Evolutionary conservation across 1,140 invertebrate species (phyloP), one percentile per base, ranked within the genome.

Genomic region (Brachionus rubens): DNA sequence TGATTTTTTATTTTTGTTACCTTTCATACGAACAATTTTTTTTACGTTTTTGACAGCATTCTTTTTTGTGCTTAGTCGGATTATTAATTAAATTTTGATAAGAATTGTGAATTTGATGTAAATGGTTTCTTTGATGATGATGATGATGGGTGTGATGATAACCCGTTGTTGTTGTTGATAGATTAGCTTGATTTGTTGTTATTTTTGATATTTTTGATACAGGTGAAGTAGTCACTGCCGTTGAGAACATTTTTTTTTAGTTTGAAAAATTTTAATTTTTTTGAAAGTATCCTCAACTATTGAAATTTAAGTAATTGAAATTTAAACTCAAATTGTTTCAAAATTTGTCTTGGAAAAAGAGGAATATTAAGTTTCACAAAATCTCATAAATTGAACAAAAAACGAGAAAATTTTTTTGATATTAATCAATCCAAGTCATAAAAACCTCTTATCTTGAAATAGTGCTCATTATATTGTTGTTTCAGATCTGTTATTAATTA

Each of bases 331-430:
- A n/a, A n/a, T n/a, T n/a, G n/a, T n/a, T n/a, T n/a, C n/a, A n/a
- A n/a, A n/a, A 59, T 59, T 59, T 59, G 54, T 59, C 54, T 59
- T 59, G n/a, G n/a, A 33, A 36, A 59, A 59, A 59, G 33, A 33
- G 54, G 28, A 59, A 59, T 59, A 59, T 59, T 30, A 59, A 33
- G 36, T 59, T 59, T 28, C 54, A 21, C n/a, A n/a, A n/a, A n/a
- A n/a, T n/a, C n/a, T n/a, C n/a, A n/a, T n/a, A n/a, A n/a, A n/a
- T n/a, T n/a, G n/a, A n/a, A n/a, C n/a, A n/a, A n/a, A n/a, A n/a
- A n/a, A n/a, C n/a, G n/a, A n/a, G n/a, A n/a, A n/a, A n/a, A n/a
- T n/a, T n/a, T n/a, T n/a, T n/a, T n/a, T n/a, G n/a, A n/a, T n/a
- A n/a, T n/a, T n/a, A n/a, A n/a, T n/a, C n/a, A n/a, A n/a, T n/a